Conservation (phyloP, 2,797 vertebrate genomes). For the Lithobates sylvaticus region DNA sequence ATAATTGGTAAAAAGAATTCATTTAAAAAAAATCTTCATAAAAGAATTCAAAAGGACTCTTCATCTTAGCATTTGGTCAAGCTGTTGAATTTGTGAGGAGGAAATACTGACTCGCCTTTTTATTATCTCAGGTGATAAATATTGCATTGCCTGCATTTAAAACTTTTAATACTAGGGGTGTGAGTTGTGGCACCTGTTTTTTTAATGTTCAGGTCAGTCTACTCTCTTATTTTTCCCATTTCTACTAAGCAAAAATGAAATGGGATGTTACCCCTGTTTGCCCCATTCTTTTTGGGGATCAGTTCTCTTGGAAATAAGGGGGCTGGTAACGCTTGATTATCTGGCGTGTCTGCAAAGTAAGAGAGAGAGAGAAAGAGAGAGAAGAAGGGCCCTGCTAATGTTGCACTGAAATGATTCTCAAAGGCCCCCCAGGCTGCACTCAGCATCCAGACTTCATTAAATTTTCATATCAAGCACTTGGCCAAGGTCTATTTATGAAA, state of each 20-base stretch:
- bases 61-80: slow-evolving; percentile 62
- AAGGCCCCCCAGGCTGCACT: slow-evolving; percentile 88
- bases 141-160: slow-evolving; percentile 78
- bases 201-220: slow-evolving; percentile 43
- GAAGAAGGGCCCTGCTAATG: slow-evolving; percentile 82
- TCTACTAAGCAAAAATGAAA: neutral
- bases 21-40: slow-evolving; percentile 24
- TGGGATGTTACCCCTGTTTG: slow-evolving; percentile 1
- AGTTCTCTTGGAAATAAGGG: slow-evolving; percentile 32
- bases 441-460: slow-evolving; percentile 94
- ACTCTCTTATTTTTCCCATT: neutral
- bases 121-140: slow-evolving; percentile 80
- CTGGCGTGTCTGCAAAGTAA: slow-evolving; percentile 49
- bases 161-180: slow-evolving; percentile 74
- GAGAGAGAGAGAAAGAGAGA: slow-evolving; percentile 59
- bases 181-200: slow-evolving; percentile 64
- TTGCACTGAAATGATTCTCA: slow-evolving; percentile 86
- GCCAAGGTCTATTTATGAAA: slow-evolving; percentile 98
- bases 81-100: slow-evolving; percentile 68
- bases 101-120: slow-evolving; percentile 70
- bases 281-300: slow-evolving; percentile 42
- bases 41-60: slow-evolving; percentile 32
- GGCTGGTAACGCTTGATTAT: slow-evolving; percentile 43
- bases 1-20: slow-evolving; percentile 3
- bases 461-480: slow-evolving; percentile 90